phyloP scores from a whole-genome alignment of 2,797 vertebrate species.

The Vultur gryphus region DNA sequence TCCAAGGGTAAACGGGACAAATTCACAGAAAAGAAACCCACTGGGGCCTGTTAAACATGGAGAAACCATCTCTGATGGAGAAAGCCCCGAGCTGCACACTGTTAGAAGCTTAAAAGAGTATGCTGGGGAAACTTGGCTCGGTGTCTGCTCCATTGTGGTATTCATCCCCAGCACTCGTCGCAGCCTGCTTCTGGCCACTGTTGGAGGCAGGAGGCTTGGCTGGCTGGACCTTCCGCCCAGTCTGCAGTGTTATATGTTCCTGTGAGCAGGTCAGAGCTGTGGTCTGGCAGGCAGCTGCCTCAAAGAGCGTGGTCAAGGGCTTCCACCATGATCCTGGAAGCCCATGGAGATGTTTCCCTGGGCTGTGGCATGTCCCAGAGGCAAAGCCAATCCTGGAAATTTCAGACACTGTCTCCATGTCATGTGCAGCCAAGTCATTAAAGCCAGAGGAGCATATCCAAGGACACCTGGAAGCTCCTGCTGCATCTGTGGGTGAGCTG shows the following conservation, averaged over 20 bases:
- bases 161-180: not conserved
- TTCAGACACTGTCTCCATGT: not conserved
- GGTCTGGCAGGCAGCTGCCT: not conserved
- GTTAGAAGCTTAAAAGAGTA: not conserved
- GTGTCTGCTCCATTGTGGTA: not conserved
- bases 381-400: not conserved
- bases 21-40: not conserved
- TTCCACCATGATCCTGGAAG: not conserved
- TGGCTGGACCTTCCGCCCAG: not conserved
- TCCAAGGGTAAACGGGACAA: not conserved
- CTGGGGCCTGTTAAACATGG: not conserved
- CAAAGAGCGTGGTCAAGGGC: not conserved
- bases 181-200: not conserved
- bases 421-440: not conserved
- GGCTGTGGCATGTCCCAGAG: not conserved
- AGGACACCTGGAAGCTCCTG: not conserved
- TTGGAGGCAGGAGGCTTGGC: not conserved
- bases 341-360: not conserved
- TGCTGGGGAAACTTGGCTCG: not conserved
- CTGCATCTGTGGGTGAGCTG: rapidly evolving
- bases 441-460: not conserved
- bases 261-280: not conserved
- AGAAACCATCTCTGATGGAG: not conserved
- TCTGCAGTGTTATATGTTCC: not conserved
- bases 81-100: not conserved